Evolutionary conservation across 2,797 vertebrate species (phyloP).

Genomic region (Sebastes hubbsi): DNA sequence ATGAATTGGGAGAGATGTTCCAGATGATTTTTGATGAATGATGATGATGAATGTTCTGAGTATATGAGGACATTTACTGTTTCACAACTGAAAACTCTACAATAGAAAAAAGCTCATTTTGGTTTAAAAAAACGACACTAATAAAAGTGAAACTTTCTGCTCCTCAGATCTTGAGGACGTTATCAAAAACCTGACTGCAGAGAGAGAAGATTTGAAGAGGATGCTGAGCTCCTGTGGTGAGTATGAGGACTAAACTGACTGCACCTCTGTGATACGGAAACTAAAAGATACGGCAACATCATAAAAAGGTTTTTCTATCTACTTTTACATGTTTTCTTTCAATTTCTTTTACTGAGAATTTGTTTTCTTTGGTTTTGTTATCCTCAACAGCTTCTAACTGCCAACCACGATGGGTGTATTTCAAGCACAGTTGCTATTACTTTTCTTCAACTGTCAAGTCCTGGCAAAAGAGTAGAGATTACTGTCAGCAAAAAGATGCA

Average conservation of each 20-base stretch:
- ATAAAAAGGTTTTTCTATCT: neutral
- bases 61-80: neutral
- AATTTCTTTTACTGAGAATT: neutral
- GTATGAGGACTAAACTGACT: neutral
- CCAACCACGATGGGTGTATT: conserved; percentile 32
- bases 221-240: neutral
- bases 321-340: neutral
- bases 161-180: neutral
- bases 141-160: no score
- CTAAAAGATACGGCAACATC: neutral
- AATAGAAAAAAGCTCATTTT: no score
- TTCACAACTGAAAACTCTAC: no score
- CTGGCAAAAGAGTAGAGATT: no score
- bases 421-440: conserved; percentile 25
- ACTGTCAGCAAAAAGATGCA: no score
- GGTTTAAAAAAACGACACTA: no score
- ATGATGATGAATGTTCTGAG: no score
- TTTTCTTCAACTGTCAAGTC: neutral
- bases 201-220: neutral
- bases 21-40: no score
- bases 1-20: no score
- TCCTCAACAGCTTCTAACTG: accelerated
- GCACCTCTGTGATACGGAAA: neutral
- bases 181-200: neutral
- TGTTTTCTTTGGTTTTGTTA: no score